These are phyloP conservation scores for Phymastichus coffea DNA, from an alignment of 1,140 invertebrate species.

Conservation along the genomic window DNA sequence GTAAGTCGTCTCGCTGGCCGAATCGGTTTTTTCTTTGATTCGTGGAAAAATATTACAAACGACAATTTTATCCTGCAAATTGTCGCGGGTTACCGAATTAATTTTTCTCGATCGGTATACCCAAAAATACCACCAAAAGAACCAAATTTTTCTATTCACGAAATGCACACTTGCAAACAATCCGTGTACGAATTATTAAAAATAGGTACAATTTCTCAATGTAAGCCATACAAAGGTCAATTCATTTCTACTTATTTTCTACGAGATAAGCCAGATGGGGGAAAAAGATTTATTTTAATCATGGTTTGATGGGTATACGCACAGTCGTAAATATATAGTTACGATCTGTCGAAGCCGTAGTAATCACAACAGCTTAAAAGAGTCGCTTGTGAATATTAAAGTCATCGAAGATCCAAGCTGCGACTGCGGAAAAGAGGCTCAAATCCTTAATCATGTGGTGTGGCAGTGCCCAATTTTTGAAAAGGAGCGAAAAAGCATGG, in stretches of 20 bases:
- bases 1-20: background rate
- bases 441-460: too few species aligned
- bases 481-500: too few species aligned
- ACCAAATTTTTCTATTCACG: background rate
- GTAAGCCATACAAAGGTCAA: background rate
- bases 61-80: background rate
- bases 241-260: constrained; percentile 1
- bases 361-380: too few species aligned
- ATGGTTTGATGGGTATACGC: too few species aligned
- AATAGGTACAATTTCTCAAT: background rate
- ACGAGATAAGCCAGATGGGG: background rate
- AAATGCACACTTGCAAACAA: background rate
- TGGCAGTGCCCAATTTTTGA: too few species aligned
- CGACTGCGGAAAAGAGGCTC: too few species aligned
- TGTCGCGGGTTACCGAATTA: background rate
- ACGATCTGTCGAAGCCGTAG: too few species aligned
- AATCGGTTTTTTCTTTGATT: background rate
- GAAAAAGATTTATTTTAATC: background rate
- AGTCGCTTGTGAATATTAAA: too few species aligned
- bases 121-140: background rate
- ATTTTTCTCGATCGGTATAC: background rate
- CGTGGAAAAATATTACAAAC: background rate
- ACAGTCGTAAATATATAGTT: too few species aligned
- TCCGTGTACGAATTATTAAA: constrained; percentile 3
- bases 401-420: too few species aligned